phyloP scores from a whole-genome alignment of 1,140 invertebrate genomes.

The Bombus superbus region DNA sequence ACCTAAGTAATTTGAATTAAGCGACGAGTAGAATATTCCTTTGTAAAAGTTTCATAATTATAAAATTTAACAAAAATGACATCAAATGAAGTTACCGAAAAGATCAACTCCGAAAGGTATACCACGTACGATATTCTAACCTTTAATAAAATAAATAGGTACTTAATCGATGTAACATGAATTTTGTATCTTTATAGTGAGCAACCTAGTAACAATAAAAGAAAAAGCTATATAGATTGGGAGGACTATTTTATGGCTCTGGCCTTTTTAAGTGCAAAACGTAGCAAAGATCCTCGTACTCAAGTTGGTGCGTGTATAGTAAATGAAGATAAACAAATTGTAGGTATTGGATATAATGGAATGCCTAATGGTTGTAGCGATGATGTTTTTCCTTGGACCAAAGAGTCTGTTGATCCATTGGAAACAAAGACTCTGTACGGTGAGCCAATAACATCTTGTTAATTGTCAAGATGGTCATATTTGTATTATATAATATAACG shows the following conservation, averaged over 20 bases:
- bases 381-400: constrained; percentile 94
- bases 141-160: neutral
- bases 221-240: constrained; percentile 85
- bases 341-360: constrained; percentile 98
- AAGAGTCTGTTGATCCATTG: constrained; percentile 83
- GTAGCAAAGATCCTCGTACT: constrained; percentile 96
- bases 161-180: neutral
- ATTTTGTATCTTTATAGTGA: neutral
- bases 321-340: constrained; percentile 93
- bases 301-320: constrained; percentile 98
- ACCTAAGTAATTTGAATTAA: neutral
- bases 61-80: constrained; percentile 1
- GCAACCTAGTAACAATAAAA: constrained; percentile 73
- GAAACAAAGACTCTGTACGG: constrained; percentile 94
- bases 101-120: neutral
- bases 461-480: neutral
- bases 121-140: neutral
- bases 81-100: neutral
- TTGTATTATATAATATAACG: neutral
- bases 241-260: constrained; percentile 97
- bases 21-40: neutral
- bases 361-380: constrained; percentile 95
- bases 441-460: constrained; percentile 74
- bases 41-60: neutral
- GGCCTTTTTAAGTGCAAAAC: constrained; percentile 91